Conservation (phyloP, 1,140 invertebrate genomes). For the Oryzaephilus surinamensis region DNA sequence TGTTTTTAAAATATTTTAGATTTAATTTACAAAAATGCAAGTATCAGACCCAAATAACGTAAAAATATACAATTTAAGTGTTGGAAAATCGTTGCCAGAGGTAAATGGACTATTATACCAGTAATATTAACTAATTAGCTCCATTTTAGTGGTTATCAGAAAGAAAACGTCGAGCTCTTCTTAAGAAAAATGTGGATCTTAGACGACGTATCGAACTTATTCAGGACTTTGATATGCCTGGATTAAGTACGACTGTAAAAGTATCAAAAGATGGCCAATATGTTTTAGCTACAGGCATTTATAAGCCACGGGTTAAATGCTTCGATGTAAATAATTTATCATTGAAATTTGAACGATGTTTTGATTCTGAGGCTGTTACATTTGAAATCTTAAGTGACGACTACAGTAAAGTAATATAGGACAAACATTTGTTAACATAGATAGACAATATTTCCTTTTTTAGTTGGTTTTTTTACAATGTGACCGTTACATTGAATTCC, state of each 20-base stretch:
- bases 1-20: no score
- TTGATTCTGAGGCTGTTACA: slow-evolving; percentile 89
- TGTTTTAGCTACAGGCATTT: slow-evolving; percentile 86
- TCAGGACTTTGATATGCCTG: slow-evolving; percentile 99
- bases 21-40: slow-evolving; percentile 67
- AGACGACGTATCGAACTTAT: slow-evolving; percentile 88
- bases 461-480: slow-evolving; percentile 70
- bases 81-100: slow-evolving; percentile 92
- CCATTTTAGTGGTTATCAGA: slow-evolving; percentile 84
- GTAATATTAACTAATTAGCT: slow-evolving; percentile 2
- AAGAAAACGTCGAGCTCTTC: slow-evolving; percentile 69
- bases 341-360: slow-evolving; percentile 96
- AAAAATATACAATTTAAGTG: slow-evolving; percentile 96
- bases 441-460: slow-evolving; percentile 7
- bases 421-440: no score
- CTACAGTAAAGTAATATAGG: slow-evolving; percentile 64
- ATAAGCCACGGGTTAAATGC: slow-evolving; percentile 93
- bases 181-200: slow-evolving; percentile 87
- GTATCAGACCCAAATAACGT: slow-evolving; percentile 84
- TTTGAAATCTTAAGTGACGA: slow-evolving; percentile 84
- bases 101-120: slow-evolving; percentile 47
- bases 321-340: slow-evolving; percentile 94
- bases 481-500: slow-evolving; percentile 90
- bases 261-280: slow-evolving; percentile 89
- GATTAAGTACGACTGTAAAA: slow-evolving; percentile 72